Evolutionary conservation across 2,797 vertebrate genomes (phyloP), one percentile per base, ranked within the genome.

Genomic region (Nannoperca australis): DNA sequence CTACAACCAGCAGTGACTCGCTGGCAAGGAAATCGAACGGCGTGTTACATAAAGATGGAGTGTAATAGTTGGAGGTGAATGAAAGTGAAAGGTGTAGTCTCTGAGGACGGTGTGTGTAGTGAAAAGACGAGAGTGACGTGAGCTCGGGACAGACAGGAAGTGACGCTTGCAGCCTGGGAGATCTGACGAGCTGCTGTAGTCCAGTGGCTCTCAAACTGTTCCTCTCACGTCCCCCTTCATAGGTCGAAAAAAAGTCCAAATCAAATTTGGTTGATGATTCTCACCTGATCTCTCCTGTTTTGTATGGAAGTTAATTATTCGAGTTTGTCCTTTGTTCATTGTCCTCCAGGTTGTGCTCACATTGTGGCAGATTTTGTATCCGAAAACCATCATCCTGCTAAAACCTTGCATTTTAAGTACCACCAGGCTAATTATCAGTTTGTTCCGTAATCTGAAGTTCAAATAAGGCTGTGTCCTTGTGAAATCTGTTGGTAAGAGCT

Each of bases 1-100:
- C 24, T 0, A 76, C 49, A 44, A 44, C 34, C 47, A 9, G 40
- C 32, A 0, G 47, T 0, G 63, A 53, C 58, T 73, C 7, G 1
- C 56, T 54, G 71, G 76, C 60, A 7, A 65, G 70, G 77, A 79
- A 71, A 70, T 70, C 1, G 18, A 79, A 40, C 76, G 3, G 53
- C 2, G 1, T 45, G 49, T 80, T 56, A 11, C 65, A 77, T 53
- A 65, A 79, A 70, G 51, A 73, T 5, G 6, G 9, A 44, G 22
- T 49, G 20, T 73, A 56, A 78, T 53, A 42, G 73, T 67, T 14
- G 13, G 51, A 76, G 44, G 56, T 70, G 61, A 73, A 51, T 40
- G 64, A 38, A 64, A 32, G 76, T 14, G 15, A 70, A 70, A 20
- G 24, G 17, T 2, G 51, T 15, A 24, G 63, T 2, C 34, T 80